A percentile compares a stretch with the other conserved stretches of the same genome.
Evolutionary conservation across 1,140 invertebrate species (phyloP).

Genomic region (Neomicropteryx cornuta): DNA sequence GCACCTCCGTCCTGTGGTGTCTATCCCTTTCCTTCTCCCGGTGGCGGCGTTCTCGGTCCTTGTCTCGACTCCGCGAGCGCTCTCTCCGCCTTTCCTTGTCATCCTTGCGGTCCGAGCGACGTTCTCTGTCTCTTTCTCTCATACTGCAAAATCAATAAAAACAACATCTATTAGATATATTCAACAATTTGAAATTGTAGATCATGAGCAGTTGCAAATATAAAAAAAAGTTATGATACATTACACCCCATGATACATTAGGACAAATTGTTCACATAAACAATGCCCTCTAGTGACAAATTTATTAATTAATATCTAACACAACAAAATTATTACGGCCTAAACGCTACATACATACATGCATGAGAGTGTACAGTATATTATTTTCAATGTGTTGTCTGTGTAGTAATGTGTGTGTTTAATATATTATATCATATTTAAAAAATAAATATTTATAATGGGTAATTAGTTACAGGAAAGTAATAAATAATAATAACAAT

Average conservation of each 20-base stretch:
- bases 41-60: slow-evolving; percentile 31
- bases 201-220: background rate
- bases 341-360: too few species aligned
- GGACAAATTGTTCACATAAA: background rate
- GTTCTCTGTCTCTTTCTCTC: slow-evolving; percentile 42
- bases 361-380: too few species aligned
- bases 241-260: background rate
- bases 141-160: slow-evolving; percentile 13
- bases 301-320: too few species aligned
- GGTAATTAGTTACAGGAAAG: too few species aligned
- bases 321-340: too few species aligned
- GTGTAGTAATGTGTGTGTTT: too few species aligned
- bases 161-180: background rate
- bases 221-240: background rate
- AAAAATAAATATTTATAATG: too few species aligned
- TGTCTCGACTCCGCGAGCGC: slow-evolving; percentile 34
- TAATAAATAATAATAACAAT: too few species aligned
- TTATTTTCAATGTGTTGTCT: too few species aligned
- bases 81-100: slow-evolving; percentile 39
- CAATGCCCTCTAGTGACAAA: background rate
- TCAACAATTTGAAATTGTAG: too few species aligned
- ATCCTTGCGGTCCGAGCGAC: slow-evolving; percentile 34
- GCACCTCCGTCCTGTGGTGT: slow-evolving; percentile 16
- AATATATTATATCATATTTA: too few species aligned
- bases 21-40: slow-evolving; percentile 30